phyloP scores from a whole-genome alignment of 35 echinoderm and acorn worm genomes.

The Ptychodera flava region DNA sequence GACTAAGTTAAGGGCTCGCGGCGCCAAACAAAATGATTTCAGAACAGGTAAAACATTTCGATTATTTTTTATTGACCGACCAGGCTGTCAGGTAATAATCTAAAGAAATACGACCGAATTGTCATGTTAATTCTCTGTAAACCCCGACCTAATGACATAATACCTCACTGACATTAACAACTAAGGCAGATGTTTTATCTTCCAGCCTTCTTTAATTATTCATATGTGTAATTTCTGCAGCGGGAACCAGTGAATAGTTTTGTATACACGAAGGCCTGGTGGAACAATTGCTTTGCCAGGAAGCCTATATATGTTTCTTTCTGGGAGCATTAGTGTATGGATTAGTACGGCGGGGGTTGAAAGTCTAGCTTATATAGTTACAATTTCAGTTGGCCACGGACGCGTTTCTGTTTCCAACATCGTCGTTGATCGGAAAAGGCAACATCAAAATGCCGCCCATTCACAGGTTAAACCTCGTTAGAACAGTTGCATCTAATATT shows the following conservation, averaged over 20 bases:
- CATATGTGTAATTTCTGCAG: not conserved
- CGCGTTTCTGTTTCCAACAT: not conserved
- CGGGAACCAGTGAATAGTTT: not conserved
- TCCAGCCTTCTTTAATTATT: not conserved
- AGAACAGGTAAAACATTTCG: not conserved
- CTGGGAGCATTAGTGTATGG: not conserved
- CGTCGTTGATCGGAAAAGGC: too few species aligned
- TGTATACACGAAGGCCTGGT: not conserved
- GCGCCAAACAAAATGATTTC: too few species aligned
- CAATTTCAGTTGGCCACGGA: not conserved
- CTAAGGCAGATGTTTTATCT: not conserved
- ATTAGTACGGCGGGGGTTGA: not conserved
- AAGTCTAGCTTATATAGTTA: not conserved
- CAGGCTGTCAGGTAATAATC: not conserved
- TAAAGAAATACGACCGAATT: not conserved
- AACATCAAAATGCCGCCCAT: too few species aligned
- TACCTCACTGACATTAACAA: not conserved
- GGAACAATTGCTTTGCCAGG: not conserved
- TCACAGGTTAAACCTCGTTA: too few species aligned
- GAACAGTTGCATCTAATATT: too few species aligned
- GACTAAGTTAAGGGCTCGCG: too few species aligned
- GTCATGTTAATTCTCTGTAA: not conserved
- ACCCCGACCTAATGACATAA: not conserved
- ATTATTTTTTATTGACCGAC: not conserved
- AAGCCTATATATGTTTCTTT: not conserved